Evolutionary conservation across 2,888 invertebrate genomes (phyloP).

Genomic region (Abscondita cerata): DNA sequence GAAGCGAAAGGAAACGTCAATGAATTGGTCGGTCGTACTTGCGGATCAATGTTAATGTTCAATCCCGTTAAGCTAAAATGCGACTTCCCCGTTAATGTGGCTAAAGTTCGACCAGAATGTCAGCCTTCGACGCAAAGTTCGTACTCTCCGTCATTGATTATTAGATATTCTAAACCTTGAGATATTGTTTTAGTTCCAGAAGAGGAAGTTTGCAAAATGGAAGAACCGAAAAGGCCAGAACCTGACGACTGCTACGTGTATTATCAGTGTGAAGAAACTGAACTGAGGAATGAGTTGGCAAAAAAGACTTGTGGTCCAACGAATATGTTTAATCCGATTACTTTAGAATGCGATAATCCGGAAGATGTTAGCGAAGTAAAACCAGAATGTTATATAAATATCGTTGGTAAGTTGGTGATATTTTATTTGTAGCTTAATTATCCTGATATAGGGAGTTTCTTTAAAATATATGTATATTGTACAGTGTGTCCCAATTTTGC

Average conservation of each 20-base stretch:
- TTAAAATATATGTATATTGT: too few relatives aligned
- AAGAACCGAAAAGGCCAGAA: neutral
- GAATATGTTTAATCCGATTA: neutral
- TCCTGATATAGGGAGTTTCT: too few relatives aligned
- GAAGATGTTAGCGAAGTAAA: neutral
- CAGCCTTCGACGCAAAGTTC: too few relatives aligned
- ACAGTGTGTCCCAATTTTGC: too few relatives aligned
- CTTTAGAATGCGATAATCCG: neutral
- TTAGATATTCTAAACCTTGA: too few relatives aligned
- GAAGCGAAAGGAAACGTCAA: neutral
- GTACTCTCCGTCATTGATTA: too few relatives aligned
- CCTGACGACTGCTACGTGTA: neutral
- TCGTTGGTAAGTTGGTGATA: too few relatives aligned
- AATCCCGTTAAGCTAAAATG: slow-evolving; percentile 1
- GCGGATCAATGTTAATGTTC: slow-evolving; percentile 5
- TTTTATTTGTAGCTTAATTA: too few relatives aligned
- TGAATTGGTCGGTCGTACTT: neutral
- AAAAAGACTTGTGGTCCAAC: neutral
- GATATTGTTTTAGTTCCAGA: neutral
- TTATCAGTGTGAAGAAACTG: neutral
- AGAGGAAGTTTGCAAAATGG: neutral
- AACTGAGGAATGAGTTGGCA: neutral
- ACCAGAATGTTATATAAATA: neutral
- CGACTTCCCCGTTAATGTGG: neutral
- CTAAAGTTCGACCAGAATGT: neutral